Evolutionary conservation across 2,797 vertebrate species (phyloP).

Genomic region (Heterohyrax brucei): DNA sequence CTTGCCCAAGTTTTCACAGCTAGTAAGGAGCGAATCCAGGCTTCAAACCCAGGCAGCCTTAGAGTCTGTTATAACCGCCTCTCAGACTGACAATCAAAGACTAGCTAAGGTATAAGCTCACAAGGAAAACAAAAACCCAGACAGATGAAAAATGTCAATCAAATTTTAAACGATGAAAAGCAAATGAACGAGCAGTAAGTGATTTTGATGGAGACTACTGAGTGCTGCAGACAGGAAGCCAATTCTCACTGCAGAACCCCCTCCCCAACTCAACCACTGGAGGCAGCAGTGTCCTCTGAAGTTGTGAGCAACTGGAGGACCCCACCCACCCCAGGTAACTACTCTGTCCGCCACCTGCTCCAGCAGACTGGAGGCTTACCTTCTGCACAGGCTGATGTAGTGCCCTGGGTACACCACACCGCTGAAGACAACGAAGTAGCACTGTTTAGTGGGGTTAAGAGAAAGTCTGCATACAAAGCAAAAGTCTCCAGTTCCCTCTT

Average conservation of each 20-base stretch:
- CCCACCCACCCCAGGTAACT: neutral
- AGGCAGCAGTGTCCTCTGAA: neutral
- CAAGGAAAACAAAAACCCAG: slow-evolving; percentile 2
- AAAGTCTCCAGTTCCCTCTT: neutral
- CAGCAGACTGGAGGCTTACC: slow-evolving; percentile 11
- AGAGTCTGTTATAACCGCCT: neutral
- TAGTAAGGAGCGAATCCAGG: neutral
- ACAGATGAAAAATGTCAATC: slow-evolving; percentile 17
- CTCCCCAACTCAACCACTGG: neutral
- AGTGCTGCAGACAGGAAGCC: neutral
- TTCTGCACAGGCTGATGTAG: slow-evolving; percentile 23
- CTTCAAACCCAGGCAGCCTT: neutral
- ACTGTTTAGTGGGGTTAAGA: neutral
- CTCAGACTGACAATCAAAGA: neutral
- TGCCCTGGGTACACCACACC: neutral
- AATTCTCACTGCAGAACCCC: neutral
- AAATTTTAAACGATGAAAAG: slow-evolving; percentile 40
- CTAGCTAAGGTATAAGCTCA: neutral
- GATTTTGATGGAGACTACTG: neutral
- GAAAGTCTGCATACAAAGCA: neutral
- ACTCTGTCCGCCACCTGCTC: neutral
- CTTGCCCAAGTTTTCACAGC: neutral
- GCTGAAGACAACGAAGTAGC: neutral
- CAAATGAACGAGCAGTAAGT: neutral
- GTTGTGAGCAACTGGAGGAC: neutral